Conservation (phyloP, 2,113 vertebrate species). For the Trinectes maculatus region DNA sequence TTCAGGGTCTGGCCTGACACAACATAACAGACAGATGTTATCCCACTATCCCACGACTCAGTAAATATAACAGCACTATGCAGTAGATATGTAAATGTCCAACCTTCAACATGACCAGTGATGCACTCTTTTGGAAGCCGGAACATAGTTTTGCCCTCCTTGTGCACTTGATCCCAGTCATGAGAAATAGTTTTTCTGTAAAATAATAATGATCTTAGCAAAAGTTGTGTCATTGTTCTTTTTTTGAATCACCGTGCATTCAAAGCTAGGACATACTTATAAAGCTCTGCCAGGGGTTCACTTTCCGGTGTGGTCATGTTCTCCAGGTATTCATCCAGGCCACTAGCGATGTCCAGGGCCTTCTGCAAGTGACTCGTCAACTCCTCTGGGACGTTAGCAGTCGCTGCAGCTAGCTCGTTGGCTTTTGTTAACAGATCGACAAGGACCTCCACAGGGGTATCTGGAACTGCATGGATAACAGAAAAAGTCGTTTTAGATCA, state of each 20-base stretch:
- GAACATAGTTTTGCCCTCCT: conserved; percentile 73
- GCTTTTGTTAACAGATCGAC: conserved; percentile 82
- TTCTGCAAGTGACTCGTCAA: conserved; percentile 75
- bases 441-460: conserved; percentile 77
- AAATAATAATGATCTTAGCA: not conserved
- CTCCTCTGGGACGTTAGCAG: conserved; percentile 70
- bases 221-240: not conserved
- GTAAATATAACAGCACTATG: not conserved
- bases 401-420: conserved; percentile 69
- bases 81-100: not conserved
- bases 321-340: conserved; percentile 79
- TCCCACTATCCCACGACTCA: not conserved
- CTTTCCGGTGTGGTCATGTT: conserved; percentile 74
- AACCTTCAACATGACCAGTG: conserved; percentile 79
- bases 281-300: conserved; percentile 71
- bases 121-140: conserved; percentile 79
- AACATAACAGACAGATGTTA: conserved; percentile 10
- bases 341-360: conserved; percentile 80
- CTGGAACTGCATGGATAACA: conserved; percentile 64
- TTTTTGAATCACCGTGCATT: not conserved
- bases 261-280: conserved; percentile 48
- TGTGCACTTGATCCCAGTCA: conserved; percentile 74
- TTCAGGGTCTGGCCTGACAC: conserved; percentile 76
- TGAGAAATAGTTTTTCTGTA: conserved; percentile 73
- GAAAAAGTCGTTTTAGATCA: not conserved